Evolutionary conservation across 2,113 vertebrate species (phyloP), one percentile per base, ranked within the genome.

Genomic region (Cyprinodon variegatus): DNA sequence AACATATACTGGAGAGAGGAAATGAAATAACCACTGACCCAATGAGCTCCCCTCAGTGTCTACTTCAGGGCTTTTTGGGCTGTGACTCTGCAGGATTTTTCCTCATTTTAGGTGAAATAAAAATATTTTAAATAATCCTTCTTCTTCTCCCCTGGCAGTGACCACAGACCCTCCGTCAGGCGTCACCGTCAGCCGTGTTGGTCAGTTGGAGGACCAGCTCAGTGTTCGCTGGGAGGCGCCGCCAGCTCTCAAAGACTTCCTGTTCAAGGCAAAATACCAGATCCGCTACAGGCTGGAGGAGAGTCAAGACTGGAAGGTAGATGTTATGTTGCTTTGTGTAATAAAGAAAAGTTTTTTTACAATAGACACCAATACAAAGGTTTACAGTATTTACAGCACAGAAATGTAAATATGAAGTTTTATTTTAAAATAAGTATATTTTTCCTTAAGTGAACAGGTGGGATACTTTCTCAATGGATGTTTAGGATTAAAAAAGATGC

Each of bases 201-300:
- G 98, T 0, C 96, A 97, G 83, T 90, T 99, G 78, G 97, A 98
- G 85, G 98, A 99, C 88, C 97, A 99, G 93, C 95, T 99, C 78
- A 98, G 96, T 0, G 97, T 99, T 13, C 97, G 96, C 83, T 99
- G 98, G 98, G 96, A 96, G 72, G 96, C 96, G 0, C 97, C 97
- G 0, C 96, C 97, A 0, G 97, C 96, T 3, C 95, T 99, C 67
- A 98, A 97, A 86, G 98, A 99, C 88, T 99, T 98, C 91, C 95
- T 99, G 40, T 99, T 99, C 83, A 97, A 98, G 92, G 97, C 97
- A 93, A 99, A 99, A 90, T 99, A 99, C 90, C 98, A 99, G 95
- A 99, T 99, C 91, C 96, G 98, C 86, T 99, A 99, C 93, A 95
- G 97, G 0, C 96, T 99, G 82, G 97, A 99, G 91, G 96, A 98